Evolutionary conservation across 1,140 invertebrate species (phyloP).

Genomic region (Orchestia grillus): DNA sequence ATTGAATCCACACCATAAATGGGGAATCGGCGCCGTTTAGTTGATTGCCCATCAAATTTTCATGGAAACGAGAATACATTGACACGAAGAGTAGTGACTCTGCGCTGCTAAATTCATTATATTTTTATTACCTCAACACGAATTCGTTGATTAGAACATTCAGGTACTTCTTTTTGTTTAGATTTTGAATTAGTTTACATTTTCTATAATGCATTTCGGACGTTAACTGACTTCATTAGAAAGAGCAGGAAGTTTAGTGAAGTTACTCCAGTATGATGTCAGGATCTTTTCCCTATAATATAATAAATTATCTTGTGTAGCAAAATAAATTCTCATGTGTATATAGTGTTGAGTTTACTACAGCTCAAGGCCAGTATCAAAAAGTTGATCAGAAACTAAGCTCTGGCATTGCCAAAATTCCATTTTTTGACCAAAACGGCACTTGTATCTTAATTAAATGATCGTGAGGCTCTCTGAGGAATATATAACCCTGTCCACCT

Average conservation of each 20-base stretch:
- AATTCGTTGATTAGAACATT: background rate
- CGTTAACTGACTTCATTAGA: background rate
- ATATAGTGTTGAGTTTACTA: background rate
- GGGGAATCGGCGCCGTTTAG: too few species aligned
- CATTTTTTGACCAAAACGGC: background rate
- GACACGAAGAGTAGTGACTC: too few species aligned
- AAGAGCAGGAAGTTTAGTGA: background rate
- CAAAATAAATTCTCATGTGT: background rate
- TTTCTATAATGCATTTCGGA: background rate
- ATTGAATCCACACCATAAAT: too few species aligned
- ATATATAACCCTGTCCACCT: too few species aligned
- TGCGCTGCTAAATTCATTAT: background rate
- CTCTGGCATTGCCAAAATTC: background rate
- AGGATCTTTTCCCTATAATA: background rate
- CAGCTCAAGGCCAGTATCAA: background rate
- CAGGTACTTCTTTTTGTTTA: background rate
- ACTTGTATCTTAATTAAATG: background rate
- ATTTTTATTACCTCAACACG: background rate
- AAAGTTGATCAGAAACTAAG: background rate
- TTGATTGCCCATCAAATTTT: too few species aligned
- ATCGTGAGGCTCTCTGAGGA: too few species aligned
- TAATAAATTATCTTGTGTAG: background rate
- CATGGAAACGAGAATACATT: too few species aligned
- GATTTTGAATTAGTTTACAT: background rate
- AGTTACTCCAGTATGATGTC: background rate